Base-by-base conservation (phyloP, 2,113 vertebrate genomes). In the Tapirus terrestris region DNA sequence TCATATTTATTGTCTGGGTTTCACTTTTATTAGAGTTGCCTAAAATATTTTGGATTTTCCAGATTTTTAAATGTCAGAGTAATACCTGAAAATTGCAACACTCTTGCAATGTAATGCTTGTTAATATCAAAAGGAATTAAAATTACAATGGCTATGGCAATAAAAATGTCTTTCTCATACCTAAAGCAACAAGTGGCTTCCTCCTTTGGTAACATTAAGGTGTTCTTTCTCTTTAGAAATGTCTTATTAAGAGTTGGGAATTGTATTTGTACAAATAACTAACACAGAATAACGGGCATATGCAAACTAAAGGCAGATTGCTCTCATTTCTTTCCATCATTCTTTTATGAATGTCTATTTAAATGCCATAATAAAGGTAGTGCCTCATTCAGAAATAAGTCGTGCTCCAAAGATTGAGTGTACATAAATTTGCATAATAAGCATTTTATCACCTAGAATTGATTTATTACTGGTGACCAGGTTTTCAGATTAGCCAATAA, bases 61-160 rank as follows among this genome's bases (percentile, higher is more conserved):
- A 67, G 23, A 77, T 87, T 85, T 91, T 93, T 51, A 97, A 89
- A 48, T n/a, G 1, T 31, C 79, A 91, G 10, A 23, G 18, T 23
- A 91, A 76, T 76, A 0, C 84, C 94, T 96, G 1, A 51, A 84
- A 77, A 13, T 56, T 43, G 8, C 25, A 31, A 79, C 3, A 77
- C 25, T 91, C 21, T 73, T 89, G 2, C 0, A 20, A 23, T 51
- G 2, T 72, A 94, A 76, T n/a, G 25, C 18, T 81, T 8, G 16
- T 36, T 96, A 83, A 96, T 92, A 97, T 84, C 5, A 82, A 96
- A 92, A 43, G 20, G 21, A 67, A 86, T 63, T 17, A 11, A 18
- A 36, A 39, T n/a, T 61, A 53, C 14, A 48, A 13, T 36, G 70
- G 36, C 6, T 27, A 63, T 73, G 43, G 36, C 11, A 48, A 73